A percentile compares a stretch with the other conserved stretches of the same genome.
phyloP scores from a whole-genome alignment of 2,797 vertebrate genomes.

The Microtus californicus region DNA sequence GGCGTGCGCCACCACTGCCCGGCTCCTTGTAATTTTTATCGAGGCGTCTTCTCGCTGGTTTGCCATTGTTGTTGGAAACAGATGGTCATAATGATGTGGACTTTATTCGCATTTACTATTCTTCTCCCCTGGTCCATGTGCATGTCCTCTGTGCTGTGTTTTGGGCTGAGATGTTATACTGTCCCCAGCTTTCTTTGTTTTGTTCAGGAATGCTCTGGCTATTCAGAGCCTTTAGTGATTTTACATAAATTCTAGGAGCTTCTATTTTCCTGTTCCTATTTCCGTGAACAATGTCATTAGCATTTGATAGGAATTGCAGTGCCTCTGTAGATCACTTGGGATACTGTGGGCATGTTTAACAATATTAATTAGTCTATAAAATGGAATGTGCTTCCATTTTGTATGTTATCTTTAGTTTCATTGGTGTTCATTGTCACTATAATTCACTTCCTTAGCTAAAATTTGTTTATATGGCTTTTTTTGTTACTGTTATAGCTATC shows the following conservation, averaged over 20 bases:
- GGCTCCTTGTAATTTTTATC: neutral
- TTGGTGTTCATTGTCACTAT: neutral
- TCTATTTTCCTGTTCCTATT: neutral
- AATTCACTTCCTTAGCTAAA: neutral
- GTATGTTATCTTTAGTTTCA: neutral
- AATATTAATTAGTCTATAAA: conserved; percentile 24
- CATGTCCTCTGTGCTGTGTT: neutral
- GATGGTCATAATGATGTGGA: no score
- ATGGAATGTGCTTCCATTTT: neutral
- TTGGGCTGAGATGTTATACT: neutral
- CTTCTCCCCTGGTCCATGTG: neutral
- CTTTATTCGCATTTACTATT: neutral
- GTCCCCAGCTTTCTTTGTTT: neutral
- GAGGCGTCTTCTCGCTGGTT: neutral
- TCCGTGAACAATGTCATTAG: neutral
- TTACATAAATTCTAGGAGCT: neutral
- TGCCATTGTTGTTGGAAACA: neutral
- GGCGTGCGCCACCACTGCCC: no score
- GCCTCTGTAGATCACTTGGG: neutral
- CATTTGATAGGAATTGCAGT: neutral
- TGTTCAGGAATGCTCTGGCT: neutral
- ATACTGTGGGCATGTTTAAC: neutral
- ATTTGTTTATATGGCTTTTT: neutral
- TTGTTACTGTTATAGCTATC: neutral
- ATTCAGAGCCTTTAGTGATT: neutral